Percentiles rank a stretch among this genome's conserved stretches.
Evolutionary conservation across 2,888 invertebrate genomes (phyloP).

Genomic region (Idaea straminata): DNA sequence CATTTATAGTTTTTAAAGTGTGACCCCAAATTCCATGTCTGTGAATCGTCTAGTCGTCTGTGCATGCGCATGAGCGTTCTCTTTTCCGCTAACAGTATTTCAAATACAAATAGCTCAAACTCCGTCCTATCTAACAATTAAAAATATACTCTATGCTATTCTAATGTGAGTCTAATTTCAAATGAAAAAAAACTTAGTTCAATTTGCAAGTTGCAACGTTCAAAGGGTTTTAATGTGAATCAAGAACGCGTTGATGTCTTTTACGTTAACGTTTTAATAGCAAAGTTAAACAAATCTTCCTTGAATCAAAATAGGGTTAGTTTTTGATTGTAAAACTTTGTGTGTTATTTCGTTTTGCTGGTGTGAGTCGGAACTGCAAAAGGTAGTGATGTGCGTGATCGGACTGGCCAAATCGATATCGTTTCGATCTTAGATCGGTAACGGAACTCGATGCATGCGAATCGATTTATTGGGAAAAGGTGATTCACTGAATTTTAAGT

Average conservation of each 20-base stretch:
- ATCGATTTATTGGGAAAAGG: conserved; percentile 37
- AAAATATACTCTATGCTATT: conserved; percentile 8
- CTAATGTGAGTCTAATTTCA: conserved; percentile 13
- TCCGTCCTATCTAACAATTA: conserved; percentile 15
- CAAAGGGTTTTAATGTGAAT: conserved; percentile 20
- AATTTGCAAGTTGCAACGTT: conserved; percentile 7
- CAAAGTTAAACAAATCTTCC: conserved; percentile 6
- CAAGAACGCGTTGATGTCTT: conserved; percentile 21
- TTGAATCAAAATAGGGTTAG: background rate
- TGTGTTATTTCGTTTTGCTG: conserved; percentile 18
- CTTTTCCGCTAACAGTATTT: background rate
- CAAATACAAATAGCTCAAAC: background rate
- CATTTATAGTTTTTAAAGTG: conserved; percentile 29
- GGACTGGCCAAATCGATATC: conserved; percentile 50
- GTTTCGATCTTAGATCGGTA: conserved; percentile 53
- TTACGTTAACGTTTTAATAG: conserved; percentile 11
- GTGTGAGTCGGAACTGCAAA: conserved; percentile 39
- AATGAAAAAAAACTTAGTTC: background rate
- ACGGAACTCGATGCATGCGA: conserved; percentile 55
- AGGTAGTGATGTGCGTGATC: conserved; percentile 53
- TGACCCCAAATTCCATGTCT: conserved; percentile 41
- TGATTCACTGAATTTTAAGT: conserved; percentile 26
- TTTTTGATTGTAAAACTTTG: conserved; percentile 5
- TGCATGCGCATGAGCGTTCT: conserved; percentile 12
- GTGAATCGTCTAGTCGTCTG: conserved; percentile 61